These are phyloP conservation scores for Gasterosteus aculeatus DNA, from an alignment of 2,113 vertebrate genomes.

Conservation along the genomic window DNA sequence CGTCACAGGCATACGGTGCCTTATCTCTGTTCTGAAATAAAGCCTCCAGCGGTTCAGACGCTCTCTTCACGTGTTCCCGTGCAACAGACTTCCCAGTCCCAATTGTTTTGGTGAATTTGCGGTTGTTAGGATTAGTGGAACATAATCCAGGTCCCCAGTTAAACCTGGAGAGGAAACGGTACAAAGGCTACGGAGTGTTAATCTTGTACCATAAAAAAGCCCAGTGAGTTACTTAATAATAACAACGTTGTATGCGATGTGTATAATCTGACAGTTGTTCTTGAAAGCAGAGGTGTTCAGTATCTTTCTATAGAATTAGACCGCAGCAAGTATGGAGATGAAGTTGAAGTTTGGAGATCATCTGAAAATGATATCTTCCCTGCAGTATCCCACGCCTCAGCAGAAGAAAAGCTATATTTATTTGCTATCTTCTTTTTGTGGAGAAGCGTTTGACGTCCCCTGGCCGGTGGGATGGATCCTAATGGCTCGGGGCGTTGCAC, in stretches of 20 bases:
- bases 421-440: conserved; percentile 28
- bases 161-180: conserved; percentile 52
- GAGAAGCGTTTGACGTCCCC: conserved; percentile 14
- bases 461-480: neutral
- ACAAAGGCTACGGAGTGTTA: conserved; percentile 12
- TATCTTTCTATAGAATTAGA: neutral
- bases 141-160: conserved; percentile 61
- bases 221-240: neutral
- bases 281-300: neutral
- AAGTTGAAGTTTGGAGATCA: neutral
- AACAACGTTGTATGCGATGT: neutral
- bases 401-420: conserved; percentile 10
- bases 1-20: conserved; percentile 35
- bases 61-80: conserved; percentile 59
- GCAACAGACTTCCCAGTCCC: conserved; percentile 32
- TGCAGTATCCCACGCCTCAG: neutral
- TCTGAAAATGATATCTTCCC: neutral
- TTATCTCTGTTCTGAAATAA: conserved; percentile 49
- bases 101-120: conserved; percentile 49
- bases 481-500: conserved; percentile 52
- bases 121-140: conserved; percentile 63
- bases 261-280: neutral
- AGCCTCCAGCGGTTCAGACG: conserved; percentile 27
- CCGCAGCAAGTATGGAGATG: too few species aligned
- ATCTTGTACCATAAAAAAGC: neutral